Evolutionary conservation across 2,888 invertebrate genomes (phyloP).

Genomic region (Plebejus argus): DNA sequence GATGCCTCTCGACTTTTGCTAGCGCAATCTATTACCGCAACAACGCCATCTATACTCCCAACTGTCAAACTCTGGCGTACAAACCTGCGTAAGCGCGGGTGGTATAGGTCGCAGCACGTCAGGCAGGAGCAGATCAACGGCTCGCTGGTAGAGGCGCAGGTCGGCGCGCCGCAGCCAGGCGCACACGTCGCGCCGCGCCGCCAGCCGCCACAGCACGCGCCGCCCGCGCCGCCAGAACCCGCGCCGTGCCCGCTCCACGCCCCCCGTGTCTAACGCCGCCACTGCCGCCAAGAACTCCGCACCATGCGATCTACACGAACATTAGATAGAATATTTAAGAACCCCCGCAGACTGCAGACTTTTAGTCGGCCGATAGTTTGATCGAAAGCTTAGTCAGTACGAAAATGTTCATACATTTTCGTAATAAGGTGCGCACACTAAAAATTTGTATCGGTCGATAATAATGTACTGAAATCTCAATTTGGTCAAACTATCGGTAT

Average conservation of each 20-base stretch:
- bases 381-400: too few relatives aligned
- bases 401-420: too few relatives aligned
- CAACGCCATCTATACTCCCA: too few relatives aligned
- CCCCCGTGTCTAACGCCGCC: constrained; percentile 92
- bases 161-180: constrained; percentile 91
- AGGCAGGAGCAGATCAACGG: constrained; percentile 97
- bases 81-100: constrained; percentile 93
- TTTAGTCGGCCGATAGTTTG: too few relatives aligned
- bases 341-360: too few relatives aligned
- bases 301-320: constrained; percentile 87
- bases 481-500: too few relatives aligned
- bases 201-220: constrained; percentile 92
- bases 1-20: too few relatives aligned
- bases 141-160: constrained; percentile 96
- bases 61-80: background rate
- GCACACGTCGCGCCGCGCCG: constrained; percentile 83
- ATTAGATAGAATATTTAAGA: background rate
- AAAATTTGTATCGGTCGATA: too few relatives aligned
- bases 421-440: too few relatives aligned
- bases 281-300: constrained; percentile 96
- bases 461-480: too few relatives aligned
- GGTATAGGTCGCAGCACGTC: constrained; percentile 97
- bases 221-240: constrained; percentile 93
- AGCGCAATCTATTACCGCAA: too few relatives aligned
- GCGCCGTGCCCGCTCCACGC: constrained; percentile 94